Conservation (phyloP, 2,113 vertebrate genomes). For the Etheostoma spectabile region DNA sequence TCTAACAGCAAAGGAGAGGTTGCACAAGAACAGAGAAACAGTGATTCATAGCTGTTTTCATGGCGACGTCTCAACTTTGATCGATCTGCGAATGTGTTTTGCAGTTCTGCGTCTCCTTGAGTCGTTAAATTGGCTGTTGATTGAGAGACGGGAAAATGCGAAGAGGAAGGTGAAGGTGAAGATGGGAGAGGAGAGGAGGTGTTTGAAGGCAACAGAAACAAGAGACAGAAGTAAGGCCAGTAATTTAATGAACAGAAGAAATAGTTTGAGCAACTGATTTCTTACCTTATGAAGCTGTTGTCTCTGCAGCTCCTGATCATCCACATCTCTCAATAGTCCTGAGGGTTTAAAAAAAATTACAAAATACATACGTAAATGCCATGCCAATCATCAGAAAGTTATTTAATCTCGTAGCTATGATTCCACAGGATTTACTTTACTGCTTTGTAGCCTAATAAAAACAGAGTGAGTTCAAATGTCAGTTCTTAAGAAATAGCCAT, state of each 20-base stretch:
- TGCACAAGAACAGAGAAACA: neutral
- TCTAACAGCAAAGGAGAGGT: slow-evolving; percentile 24
- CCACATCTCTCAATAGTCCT: neutral
- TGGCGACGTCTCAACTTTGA: slow-evolving; percentile 55
- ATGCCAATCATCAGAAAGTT: neutral
- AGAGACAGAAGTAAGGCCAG: neutral
- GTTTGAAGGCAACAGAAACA: neutral
- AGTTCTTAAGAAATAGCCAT: slow-evolving; percentile 25
- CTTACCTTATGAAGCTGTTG: slow-evolving; percentile 50
- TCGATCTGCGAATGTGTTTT: slow-evolving; percentile 65
- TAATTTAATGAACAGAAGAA: slow-evolving; percentile 11
- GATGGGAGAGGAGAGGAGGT: neutral
- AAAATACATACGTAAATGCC: neutral
- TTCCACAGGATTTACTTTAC: neutral
- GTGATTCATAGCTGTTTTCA: slow-evolving; percentile 59
- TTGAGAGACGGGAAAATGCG: slow-evolving; percentile 6
- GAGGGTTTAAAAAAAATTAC: neutral
- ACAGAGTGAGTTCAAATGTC: slow-evolving; percentile 50
- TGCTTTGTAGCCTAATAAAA: slow-evolving; percentile 16
- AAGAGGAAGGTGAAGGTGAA: slow-evolving; percentile 4
- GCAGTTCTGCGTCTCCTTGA: slow-evolving; percentile 43
- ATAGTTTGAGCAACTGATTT: slow-evolving; percentile 49
- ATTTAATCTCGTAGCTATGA: slow-evolving; percentile 8
- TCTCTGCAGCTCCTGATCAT: slow-evolving; percentile 4
- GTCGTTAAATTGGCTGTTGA: slow-evolving; percentile 44